Evolutionary conservation across 1,140 invertebrate species (phyloP).

Genomic region (Tyrophagus putrescentiae): DNA sequence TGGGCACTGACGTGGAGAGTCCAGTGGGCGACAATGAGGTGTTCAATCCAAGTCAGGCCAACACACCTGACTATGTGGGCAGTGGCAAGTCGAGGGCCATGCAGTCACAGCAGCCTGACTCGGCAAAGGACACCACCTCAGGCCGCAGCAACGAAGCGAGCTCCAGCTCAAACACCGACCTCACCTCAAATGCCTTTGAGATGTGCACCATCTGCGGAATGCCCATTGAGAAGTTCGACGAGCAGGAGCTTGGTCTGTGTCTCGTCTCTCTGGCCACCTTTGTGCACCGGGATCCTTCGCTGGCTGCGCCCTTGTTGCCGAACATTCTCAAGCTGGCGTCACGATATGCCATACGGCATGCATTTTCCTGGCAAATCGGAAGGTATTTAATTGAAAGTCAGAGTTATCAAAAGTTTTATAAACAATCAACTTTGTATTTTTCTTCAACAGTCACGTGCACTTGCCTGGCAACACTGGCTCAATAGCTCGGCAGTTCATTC

Average conservation of each 20-base stretch:
- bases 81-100: too few species aligned
- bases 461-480: slow-evolving; percentile 73
- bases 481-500: slow-evolving; percentile 87
- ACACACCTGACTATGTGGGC: too few species aligned
- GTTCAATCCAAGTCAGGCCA: not conserved
- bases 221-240: slow-evolving; percentile 78
- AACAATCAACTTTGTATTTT: not conserved
- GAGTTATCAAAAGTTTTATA: not conserved
- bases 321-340: slow-evolving; percentile 74
- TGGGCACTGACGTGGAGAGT: not conserved
- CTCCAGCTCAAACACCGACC: not conserved
- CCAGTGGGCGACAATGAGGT: slow-evolving; percentile 7
- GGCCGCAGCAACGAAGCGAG: not conserved
- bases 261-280: slow-evolving; percentile 87
- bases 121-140: not conserved
- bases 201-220: slow-evolving; percentile 37
- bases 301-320: slow-evolving; percentile 80
- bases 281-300: slow-evolving; percentile 78
- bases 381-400: slow-evolving; percentile 35
- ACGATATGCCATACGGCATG: slow-evolving; percentile 43
- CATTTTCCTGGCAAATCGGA: slow-evolving; percentile 73
- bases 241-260: slow-evolving; percentile 87
- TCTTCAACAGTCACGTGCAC: slow-evolving; percentile 47
- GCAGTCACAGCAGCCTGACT: not conserved
- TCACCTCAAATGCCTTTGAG: slow-evolving; percentile 23